Evolutionary conservation across 2,888 invertebrate species (phyloP).

Genomic region (Aleiodes alternator): DNA sequence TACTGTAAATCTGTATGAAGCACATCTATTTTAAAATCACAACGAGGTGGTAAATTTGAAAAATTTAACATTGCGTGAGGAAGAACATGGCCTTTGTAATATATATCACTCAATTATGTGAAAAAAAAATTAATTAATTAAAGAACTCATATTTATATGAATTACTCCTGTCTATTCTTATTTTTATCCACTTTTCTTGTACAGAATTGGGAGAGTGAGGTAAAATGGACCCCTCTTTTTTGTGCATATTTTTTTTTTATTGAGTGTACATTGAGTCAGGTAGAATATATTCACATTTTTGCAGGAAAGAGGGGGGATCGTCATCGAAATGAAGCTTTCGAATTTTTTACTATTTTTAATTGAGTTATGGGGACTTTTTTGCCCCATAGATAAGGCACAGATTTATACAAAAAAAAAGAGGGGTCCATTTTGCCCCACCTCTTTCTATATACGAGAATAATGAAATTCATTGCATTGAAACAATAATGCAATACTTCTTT

Average conservation of each 20-base stretch:
- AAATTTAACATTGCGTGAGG: not conserved
- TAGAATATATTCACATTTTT: no score
- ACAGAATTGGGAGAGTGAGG: not conserved
- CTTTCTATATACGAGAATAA: not conserved
- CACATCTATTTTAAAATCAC: constrained; percentile 7
- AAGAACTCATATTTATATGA: constrained; percentile 37
- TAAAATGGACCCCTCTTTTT: no score
- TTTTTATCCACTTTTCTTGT: not conserved
- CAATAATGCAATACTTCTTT: constrained; percentile 8
- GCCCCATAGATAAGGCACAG: no score
- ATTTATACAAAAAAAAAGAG: no score
- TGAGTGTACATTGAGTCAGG: no score
- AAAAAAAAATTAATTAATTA: constrained; percentile 23
- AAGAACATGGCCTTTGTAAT: constrained; percentile 40
- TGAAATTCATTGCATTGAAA: not conserved
- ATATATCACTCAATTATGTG: constrained; percentile 18
- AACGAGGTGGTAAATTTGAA: not conserved
- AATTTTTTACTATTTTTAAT: no score
- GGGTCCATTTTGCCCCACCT: no score
- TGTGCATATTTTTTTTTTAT: no score
- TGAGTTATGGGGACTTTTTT: no score
- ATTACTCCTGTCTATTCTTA: not conserved
- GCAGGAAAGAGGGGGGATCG: no score
- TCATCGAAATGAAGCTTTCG: no score
- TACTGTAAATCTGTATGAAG: constrained; percentile 5